Evolutionary conservation across 2,888 invertebrate species (phyloP).

Genomic region (Aproaerema taeniolella): DNA sequence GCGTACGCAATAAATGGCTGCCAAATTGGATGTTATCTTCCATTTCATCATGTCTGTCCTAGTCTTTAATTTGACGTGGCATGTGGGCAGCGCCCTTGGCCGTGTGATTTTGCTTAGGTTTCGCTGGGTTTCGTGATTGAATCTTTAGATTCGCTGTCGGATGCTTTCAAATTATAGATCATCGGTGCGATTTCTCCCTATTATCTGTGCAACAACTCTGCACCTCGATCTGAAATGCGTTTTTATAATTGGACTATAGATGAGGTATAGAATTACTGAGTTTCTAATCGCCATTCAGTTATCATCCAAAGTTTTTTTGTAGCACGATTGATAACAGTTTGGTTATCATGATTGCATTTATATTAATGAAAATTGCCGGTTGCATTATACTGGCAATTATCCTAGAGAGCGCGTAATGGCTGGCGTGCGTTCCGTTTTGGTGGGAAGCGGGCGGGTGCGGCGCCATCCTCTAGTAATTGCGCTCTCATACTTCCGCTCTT

Average conservation of each 20-base stretch:
- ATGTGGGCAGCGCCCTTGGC: slow-evolving; percentile 6
- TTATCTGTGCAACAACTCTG: too few relatives aligned
- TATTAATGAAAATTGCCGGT: too few relatives aligned
- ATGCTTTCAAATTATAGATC: too few relatives aligned
- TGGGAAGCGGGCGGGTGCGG: slow-evolving; percentile 30
- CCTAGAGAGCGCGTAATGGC: slow-evolving; percentile 38
- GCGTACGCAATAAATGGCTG: slow-evolving; percentile 8
- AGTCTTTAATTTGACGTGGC: slow-evolving; percentile 1
- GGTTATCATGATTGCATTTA: too few relatives aligned
- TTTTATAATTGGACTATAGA: too few relatives aligned
- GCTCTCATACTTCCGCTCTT: slow-evolving; percentile 3
- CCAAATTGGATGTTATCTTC: slow-evolving; percentile 12
- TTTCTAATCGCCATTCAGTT: not conserved
- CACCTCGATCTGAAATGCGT: too few relatives aligned
- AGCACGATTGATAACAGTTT: too few relatives aligned
- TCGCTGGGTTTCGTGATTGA: too few relatives aligned
- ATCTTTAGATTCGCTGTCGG: too few relatives aligned
- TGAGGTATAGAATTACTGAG: too few relatives aligned
- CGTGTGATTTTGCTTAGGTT: too few relatives aligned
- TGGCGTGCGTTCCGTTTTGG: slow-evolving; percentile 25
- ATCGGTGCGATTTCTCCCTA: too few relatives aligned
- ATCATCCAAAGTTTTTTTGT: not conserved
- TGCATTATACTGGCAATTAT: slow-evolving; percentile 40
- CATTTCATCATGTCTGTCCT: slow-evolving; percentile 1
- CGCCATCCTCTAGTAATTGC: slow-evolving; percentile 1